A percentile compares a stretch with the other conserved stretches of the same genome.
These are phyloP conservation scores for Macroglossus sobrinus DNA, from an alignment of 2,113 vertebrate genomes.

Conservation along the genomic window DNA sequence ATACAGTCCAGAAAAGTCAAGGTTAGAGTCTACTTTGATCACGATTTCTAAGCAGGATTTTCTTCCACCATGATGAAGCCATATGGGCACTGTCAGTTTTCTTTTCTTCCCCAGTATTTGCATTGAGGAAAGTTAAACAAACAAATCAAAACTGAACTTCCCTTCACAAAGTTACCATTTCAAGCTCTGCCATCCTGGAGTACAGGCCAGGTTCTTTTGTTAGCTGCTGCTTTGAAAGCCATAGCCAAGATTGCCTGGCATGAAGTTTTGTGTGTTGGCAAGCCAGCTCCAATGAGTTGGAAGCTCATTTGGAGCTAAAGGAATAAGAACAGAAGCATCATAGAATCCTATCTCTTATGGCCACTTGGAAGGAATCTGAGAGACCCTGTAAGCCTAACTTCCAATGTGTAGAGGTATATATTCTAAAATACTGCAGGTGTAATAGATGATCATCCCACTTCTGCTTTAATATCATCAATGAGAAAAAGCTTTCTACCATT, in stretches of 20 bases:
- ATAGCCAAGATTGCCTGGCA: neutral
- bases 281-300: neutral
- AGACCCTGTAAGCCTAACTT: neutral
- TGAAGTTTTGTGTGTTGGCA: neutral
- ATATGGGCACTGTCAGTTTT: neutral
- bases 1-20: conserved; percentile 1
- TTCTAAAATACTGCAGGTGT: neutral
- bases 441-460: neutral
- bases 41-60: neutral
- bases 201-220: conserved; percentile 26
- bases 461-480: neutral
- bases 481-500: neutral
- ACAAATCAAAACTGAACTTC: conserved; percentile 53
- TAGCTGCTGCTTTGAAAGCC: conserved; percentile 48
- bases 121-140: conserved; percentile 37
- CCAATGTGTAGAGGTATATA: neutral
- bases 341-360: neutral
- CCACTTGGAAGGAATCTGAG: neutral
- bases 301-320: neutral
- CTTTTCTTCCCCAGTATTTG: conserved; percentile 20
- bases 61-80: conserved; percentile 1
- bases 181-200: neutral
- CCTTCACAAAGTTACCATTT: conserved; percentile 41
- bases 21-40: conserved; percentile 1
- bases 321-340: neutral